phyloP scores from a whole-genome alignment of 2,113 vertebrate genomes.

The Dicerorhinus sumatrensis region DNA sequence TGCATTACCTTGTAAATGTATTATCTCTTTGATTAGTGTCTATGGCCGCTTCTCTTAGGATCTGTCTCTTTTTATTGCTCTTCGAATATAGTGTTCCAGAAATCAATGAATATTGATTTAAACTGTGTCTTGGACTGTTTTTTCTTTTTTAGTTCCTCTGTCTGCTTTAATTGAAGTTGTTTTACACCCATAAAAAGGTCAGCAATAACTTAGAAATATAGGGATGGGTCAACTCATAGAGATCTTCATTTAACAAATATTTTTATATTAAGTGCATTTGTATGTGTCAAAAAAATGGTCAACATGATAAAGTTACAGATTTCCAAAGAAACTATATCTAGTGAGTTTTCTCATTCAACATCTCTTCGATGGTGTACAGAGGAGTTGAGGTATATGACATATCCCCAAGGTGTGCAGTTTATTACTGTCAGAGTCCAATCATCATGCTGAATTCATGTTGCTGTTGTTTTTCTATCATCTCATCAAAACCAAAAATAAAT shows the following conservation, averaged over 20 bases:
- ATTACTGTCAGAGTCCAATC: not conserved
- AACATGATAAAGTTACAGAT: not conserved
- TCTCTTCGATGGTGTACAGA: not conserved
- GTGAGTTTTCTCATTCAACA: not conserved
- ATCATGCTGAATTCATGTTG: not conserved
- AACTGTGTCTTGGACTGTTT: not conserved
- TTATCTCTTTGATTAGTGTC: conserved; percentile 55
- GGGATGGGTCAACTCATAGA: conserved; percentile 19
- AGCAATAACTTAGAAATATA: conserved; percentile 32
- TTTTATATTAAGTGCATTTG: not conserved
- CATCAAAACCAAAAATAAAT: not conserved
- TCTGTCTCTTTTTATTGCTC: conserved; percentile 41
- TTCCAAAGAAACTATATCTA: not conserved
- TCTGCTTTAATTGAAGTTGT: conserved; percentile 62
- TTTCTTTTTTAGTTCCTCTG: not conserved
- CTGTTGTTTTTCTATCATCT: not conserved
- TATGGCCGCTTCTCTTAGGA: conserved; percentile 32
- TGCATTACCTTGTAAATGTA: conserved; percentile 30
- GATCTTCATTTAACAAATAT: conserved; percentile 35
- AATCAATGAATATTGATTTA: conserved; percentile 79
- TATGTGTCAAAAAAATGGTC: not conserved
- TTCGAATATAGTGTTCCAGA: conserved; percentile 48
- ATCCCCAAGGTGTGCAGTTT: not conserved
- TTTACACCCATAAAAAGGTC: conserved; percentile 9
- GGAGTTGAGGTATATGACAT: not conserved